Percentiles rank a stretch among this genome's conserved stretches.
Conservation (phyloP, 2,888 invertebrate species). For the Seira musarum region DNA sequence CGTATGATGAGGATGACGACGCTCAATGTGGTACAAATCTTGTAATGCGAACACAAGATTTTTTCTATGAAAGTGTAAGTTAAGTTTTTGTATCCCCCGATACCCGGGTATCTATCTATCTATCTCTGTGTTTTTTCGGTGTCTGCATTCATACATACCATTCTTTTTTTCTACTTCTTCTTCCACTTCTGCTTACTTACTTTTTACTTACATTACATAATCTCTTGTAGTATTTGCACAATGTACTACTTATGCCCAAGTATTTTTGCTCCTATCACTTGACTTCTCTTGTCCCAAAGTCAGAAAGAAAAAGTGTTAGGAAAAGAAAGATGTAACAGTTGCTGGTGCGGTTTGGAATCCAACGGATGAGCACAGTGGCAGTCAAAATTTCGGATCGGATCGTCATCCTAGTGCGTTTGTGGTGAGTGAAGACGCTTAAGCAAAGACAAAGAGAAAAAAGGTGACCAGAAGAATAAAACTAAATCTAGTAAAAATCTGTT, state of each 20-base stretch:
- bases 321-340: constrained; percentile 57
- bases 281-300: constrained; percentile 52
- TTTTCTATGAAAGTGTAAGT: constrained; percentile 12
- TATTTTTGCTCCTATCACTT: constrained; percentile 22
- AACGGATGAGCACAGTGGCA: constrained; percentile 53
- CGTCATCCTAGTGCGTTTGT: constrained; percentile 28
- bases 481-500: too few relatives aligned
- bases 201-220: constrained; percentile 22
- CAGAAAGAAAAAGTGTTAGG: constrained; percentile 39
- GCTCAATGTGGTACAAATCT: constrained; percentile 39
- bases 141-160: constrained; percentile 36
- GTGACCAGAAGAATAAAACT: too few relatives aligned
- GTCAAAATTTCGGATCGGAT: constrained; percentile 31
- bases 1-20: not conserved
- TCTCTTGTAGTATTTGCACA: constrained; percentile 23
- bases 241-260: constrained; percentile 14
- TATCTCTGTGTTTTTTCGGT: constrained; percentile 15
- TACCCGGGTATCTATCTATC: constrained; percentile 55
- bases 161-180: constrained; percentile 4
- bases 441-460: too few relatives aligned
- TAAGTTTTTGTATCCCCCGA: constrained; percentile 48
- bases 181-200: constrained; percentile 1
- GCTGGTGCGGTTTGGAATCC: constrained; percentile 58
- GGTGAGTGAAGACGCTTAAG: constrained; percentile 16
- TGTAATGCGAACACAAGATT: constrained; percentile 13